phyloP scores from a whole-genome alignment of 2,113 vertebrate genomes.

The Ceuthmochares aereus region DNA sequence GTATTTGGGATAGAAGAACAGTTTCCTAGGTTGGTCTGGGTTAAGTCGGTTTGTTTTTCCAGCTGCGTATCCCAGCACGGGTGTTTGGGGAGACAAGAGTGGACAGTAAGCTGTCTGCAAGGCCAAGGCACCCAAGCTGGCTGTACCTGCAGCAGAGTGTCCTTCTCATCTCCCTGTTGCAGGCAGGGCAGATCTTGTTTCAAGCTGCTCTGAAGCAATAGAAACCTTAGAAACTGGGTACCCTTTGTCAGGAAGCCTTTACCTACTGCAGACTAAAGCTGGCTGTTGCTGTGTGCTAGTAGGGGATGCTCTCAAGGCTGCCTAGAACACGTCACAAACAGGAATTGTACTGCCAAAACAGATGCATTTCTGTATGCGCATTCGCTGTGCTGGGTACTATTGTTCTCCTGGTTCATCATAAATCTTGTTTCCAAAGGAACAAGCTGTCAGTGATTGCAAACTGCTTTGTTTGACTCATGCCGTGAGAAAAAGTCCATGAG shows the following conservation, averaged over 20 bases:
- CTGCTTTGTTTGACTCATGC: not conserved
- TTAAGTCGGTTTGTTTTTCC: not conserved
- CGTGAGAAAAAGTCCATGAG: not conserved
- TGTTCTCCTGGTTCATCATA: fast-evolving
- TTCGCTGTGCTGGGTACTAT: not conserved
- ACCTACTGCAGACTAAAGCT: not conserved
- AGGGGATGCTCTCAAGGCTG: not conserved
- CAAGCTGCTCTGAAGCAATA: not conserved
- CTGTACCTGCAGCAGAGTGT: not conserved
- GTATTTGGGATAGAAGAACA: not conserved
- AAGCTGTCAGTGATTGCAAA: not conserved
- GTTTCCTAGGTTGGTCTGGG: not conserved
- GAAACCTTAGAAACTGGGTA: not conserved
- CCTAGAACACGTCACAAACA: not conserved
- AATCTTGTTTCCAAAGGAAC: not conserved
- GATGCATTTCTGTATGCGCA: not conserved
- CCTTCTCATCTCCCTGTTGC: not conserved
- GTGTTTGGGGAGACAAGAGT: not conserved
- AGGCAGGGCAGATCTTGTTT: not conserved
- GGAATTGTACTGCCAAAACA: not conserved
- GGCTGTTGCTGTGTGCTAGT: not conserved
- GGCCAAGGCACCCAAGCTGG: fast-evolving
- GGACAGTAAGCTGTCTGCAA: not conserved
- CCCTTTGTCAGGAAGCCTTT: too few species aligned
- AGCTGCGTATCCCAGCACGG: not conserved